These are phyloP conservation scores for Ictalurus furcatus DNA, from an alignment of 2,113 vertebrate species.

Conservation along the genomic window DNA sequence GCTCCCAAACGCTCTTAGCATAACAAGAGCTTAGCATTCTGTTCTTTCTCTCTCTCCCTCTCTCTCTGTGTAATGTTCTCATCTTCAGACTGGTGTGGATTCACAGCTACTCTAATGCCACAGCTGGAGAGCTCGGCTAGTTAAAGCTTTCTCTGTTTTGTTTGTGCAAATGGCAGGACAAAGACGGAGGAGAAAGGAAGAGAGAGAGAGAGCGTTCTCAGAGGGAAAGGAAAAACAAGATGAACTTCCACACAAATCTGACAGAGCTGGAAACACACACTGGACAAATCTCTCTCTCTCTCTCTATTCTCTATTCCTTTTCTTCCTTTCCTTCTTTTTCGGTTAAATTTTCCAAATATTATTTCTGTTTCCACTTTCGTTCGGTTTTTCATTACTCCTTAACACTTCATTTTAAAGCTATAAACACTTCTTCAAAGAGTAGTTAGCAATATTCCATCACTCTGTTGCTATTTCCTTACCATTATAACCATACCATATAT, in stretches of 20 bases:
- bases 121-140: background rate
- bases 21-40: conserved; percentile 62
- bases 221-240: conserved; percentile 23
- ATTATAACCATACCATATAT: background rate
- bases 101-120: conserved; percentile 42
- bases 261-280: conserved; percentile 27
- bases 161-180: conserved; percentile 38
- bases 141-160: conserved; percentile 49
- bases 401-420: background rate
- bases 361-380: background rate
- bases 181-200: conserved; percentile 24
- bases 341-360: background rate
- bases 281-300: background rate
- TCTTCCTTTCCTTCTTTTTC: background rate
- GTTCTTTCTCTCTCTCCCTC: conserved; percentile 35
- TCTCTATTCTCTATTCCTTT: background rate
- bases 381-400: background rate
- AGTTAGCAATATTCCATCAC: background rate
- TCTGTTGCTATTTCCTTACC: background rate
- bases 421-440: background rate
- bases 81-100: conserved; percentile 49
- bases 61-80: background rate
- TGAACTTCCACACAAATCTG: conserved; percentile 43
- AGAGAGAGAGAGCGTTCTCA: conserved; percentile 16
- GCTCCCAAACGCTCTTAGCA: conserved; percentile 66